phyloP scores from a whole-genome alignment of 35 echinoderm and acorn worm genomes.

The Ophiothrix spiculata region DNA sequence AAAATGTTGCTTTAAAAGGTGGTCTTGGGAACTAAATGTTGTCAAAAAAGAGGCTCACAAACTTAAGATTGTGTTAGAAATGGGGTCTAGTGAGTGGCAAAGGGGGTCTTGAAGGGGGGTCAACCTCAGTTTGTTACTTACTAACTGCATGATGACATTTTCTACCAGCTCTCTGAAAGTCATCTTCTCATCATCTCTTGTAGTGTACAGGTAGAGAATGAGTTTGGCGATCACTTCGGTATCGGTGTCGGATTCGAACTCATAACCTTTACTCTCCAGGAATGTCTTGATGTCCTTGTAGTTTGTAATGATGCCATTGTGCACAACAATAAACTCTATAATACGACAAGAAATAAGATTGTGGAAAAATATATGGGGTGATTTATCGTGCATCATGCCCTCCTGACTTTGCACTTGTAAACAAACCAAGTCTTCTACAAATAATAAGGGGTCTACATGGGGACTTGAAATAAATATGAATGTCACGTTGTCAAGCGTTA shows the following conservation, averaged over 20 bases:
- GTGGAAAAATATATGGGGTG: neutral
- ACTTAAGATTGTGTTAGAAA: no score
- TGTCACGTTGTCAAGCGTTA: neutral
- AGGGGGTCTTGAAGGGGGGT: slow-evolving; percentile 54
- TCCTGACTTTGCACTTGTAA: no score
- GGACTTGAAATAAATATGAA: neutral
- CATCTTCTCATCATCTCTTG: slow-evolving; percentile 63
- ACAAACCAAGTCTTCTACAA: neutral
- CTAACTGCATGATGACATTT: slow-evolving; percentile 84
- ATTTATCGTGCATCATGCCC: no score
- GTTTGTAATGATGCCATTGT: slow-evolving; percentile 99
- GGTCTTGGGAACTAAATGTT: neutral
- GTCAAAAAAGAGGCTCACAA: no score
- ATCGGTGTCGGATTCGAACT: slow-evolving; percentile 93
- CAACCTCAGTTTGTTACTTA: slow-evolving; percentile 74
- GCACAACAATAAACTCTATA: slow-evolving; percentile 90
- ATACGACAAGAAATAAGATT: neutral
- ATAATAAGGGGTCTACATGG: neutral
- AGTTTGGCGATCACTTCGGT: slow-evolving; percentile 95
- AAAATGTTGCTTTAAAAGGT: neutral
- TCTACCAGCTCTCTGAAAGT: slow-evolving; percentile 95
- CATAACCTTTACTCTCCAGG: slow-evolving; percentile 71
- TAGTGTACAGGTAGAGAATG: slow-evolving; percentile 93
- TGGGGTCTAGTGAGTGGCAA: neutral
- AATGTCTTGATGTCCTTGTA: slow-evolving; percentile 99